A percentile compares a stretch with the other conserved stretches of the same genome.
phyloP scores from a whole-genome alignment of 2,888 invertebrate genomes.

The Melikaiella ostensackeni region DNA sequence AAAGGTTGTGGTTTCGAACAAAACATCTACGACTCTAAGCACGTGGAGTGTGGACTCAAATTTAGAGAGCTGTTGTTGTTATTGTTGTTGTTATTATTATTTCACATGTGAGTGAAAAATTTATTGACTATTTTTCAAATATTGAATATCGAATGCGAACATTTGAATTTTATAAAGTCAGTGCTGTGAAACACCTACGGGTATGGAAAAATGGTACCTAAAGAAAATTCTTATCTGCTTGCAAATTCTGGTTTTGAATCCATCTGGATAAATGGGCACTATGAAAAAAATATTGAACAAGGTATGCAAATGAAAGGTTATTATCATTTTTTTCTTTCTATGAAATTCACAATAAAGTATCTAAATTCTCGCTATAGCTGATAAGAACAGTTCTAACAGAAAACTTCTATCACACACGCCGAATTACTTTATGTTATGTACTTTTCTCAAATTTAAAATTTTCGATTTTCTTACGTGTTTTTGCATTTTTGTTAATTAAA shows the following conservation, averaged over 20 bases:
- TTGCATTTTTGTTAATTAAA: too few relatives aligned
- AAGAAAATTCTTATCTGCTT: conserved; percentile 60
- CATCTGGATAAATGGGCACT: conserved; percentile 46
- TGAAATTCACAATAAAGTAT: too few relatives aligned
- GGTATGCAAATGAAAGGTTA: conserved; percentile 3
- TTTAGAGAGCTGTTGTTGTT: background rate
- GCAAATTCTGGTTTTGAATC: conserved; percentile 46
- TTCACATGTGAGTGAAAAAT: background rate
- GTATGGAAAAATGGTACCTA: conserved; percentile 56
- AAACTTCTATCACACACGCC: too few relatives aligned
- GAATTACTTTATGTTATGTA: too few relatives aligned
- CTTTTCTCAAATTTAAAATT: too few relatives aligned
- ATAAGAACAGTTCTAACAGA: too few relatives aligned
- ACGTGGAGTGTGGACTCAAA: background rate
- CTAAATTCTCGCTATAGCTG: too few relatives aligned
- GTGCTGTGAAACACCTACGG: conserved; percentile 1
- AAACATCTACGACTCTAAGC: background rate
- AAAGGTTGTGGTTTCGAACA: background rate
- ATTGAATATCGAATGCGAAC: background rate
- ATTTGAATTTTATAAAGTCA: background rate
- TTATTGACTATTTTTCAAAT: background rate
- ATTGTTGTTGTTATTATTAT: background rate
- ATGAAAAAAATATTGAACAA: conserved; percentile 35
- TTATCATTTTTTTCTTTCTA: background rate
- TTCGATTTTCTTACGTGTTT: too few relatives aligned